These are phyloP conservation scores for Tragelaphus buxtoni DNA, from an alignment of 2,113 vertebrate genomes.

Conservation along the genomic window DNA sequence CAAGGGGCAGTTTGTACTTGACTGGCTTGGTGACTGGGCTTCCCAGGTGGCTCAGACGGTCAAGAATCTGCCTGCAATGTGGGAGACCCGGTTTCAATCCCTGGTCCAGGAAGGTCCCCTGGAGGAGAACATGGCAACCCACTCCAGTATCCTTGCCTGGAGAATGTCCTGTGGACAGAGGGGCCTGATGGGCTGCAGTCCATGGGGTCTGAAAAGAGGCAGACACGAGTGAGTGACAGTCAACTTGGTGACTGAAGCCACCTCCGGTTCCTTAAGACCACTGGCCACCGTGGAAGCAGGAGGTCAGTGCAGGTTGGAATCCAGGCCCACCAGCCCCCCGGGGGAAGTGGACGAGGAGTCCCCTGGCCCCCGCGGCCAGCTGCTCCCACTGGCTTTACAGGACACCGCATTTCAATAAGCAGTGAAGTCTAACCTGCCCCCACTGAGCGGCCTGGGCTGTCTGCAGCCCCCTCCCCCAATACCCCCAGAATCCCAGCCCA, in stretches of 20 bases:
- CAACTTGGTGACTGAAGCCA: neutral
- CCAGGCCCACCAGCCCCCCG: rapidly evolving
- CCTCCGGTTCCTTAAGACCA: neutral
- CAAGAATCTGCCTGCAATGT: neutral
- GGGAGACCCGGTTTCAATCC: rapidly evolving
- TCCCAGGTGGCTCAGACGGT: rapidly evolving
- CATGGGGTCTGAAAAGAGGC: neutral
- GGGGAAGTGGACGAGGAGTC: neutral
- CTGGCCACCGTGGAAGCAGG: neutral
- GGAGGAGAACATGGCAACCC: neutral
- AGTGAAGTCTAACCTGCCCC: rapidly evolving
- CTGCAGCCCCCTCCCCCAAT: neutral
- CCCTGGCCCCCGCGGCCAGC: rapidly evolving
- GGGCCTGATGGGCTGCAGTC: neutral
- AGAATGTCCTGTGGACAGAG: neutral
- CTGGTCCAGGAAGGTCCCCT: neutral
- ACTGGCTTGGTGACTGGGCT: neutral
- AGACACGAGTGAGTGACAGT: neutral
- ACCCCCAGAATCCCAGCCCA: neutral
- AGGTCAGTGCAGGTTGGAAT: neutral
- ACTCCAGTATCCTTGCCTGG: neutral
- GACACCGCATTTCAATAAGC: neutral
- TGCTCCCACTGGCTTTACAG: neutral
- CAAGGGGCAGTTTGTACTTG: neutral
- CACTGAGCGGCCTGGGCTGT: neutral